Evolutionary conservation across 1,140 invertebrate species (phyloP).

Genomic region (Dendrolimus punctatus): DNA sequence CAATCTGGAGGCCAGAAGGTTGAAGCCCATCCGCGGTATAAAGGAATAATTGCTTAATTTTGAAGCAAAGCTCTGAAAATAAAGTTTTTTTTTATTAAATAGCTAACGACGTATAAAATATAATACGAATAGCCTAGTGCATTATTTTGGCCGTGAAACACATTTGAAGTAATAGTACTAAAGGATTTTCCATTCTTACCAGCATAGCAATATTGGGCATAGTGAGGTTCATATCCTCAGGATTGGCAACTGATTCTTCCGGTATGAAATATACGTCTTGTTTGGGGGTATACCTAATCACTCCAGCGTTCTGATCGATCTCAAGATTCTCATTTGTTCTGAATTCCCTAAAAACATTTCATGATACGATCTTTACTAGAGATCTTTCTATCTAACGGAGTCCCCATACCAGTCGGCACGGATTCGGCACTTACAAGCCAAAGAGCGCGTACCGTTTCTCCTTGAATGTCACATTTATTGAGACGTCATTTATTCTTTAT

Average conservation of each 20-base stretch:
- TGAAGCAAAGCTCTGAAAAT: constrained; percentile 74
- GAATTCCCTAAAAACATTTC: constrained; percentile 73
- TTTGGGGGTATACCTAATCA: constrained; percentile 82
- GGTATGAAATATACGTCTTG: constrained; percentile 77
- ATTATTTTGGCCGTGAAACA: too few species aligned
- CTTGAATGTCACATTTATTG: too few species aligned
- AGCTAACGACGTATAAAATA: background rate
- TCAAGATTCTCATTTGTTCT: constrained; percentile 78
- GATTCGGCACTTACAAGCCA: too few species aligned
- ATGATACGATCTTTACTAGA: too few species aligned
- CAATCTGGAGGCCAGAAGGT: constrained; percentile 72
- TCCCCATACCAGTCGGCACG: background rate
- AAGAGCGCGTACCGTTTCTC: too few species aligned
- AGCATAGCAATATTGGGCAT: constrained; percentile 87
- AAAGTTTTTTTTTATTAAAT: constrained; percentile 3
- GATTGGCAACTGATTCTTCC: constrained; percentile 80
- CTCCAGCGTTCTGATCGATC: constrained; percentile 82
- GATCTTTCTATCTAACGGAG: background rate
- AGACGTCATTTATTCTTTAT: too few species aligned
- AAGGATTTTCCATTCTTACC: constrained; percentile 50
- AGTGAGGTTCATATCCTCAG: constrained; percentile 75
- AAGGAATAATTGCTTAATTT: constrained; percentile 67
- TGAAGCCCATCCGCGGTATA: constrained; percentile 74
- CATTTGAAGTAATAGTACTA: background rate
- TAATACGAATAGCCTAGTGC: background rate